These are phyloP conservation scores for Iselma pallidipennis DNA, from an alignment of 2,888 invertebrate species.

Conservation along the genomic window DNA sequence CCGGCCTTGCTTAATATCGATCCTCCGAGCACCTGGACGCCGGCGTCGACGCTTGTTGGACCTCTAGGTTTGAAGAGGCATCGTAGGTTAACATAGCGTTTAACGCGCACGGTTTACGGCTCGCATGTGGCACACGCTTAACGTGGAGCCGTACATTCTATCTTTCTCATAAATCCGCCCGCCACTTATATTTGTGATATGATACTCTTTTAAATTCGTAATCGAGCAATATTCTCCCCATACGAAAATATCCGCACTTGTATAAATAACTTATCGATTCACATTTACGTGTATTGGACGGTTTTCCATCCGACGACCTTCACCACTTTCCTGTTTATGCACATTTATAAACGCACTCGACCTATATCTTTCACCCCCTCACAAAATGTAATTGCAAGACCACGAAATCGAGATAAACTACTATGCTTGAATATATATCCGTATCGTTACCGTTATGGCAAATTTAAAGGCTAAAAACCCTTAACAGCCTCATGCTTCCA, in stretches of 20 bases:
- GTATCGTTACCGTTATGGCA: no score
- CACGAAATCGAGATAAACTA: not conserved
- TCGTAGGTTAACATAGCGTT: constrained; percentile 16
- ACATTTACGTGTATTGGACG: not conserved
- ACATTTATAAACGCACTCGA: constrained; percentile 2
- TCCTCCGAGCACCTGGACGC: constrained; percentile 34
- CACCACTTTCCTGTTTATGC: constrained; percentile 4
- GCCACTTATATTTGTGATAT: not conserved
- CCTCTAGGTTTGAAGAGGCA: constrained; percentile 13
- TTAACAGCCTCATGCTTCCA: no score
- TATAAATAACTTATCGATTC: constrained; percentile 21
- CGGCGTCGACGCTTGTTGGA: constrained; percentile 30
- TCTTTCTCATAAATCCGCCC: not conserved
- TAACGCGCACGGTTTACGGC: constrained; percentile 2
- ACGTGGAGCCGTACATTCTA: not conserved
- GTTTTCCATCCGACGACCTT: not conserved
- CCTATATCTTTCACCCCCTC: not conserved
- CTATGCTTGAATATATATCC: not conserved
- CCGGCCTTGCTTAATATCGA: constrained; percentile 38
- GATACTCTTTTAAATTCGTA: not conserved
- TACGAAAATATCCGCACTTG: constrained; percentile 10
- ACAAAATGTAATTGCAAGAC: not conserved
- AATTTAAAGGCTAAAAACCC: no score
- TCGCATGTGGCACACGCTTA: constrained; percentile 1
- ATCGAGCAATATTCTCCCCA: constrained; percentile 1